These are phyloP conservation scores for Lasioglossum calceatum DNA, from an alignment of 2,888 invertebrate species.

Conservation along the genomic window DNA sequence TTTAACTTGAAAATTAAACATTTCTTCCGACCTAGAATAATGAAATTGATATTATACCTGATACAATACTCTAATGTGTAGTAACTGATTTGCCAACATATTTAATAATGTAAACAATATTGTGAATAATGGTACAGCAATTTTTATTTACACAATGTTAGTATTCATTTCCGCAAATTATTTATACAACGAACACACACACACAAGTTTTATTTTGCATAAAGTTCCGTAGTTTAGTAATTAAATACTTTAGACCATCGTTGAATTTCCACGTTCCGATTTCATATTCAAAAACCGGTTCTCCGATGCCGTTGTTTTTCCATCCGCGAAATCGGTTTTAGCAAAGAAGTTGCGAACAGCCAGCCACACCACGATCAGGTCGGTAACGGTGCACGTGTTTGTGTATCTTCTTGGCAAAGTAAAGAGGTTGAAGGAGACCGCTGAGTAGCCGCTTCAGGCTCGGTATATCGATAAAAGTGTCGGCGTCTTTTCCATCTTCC, in stretches of 20 bases:
- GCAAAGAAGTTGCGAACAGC: slow-evolving; percentile 51
- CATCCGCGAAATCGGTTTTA: slow-evolving; percentile 58
- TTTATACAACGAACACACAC: too few species aligned
- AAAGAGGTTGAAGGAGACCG: slow-evolving; percentile 59
- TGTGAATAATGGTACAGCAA: too few species aligned
- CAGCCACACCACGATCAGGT: neutral
- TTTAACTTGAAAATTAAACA: too few species aligned
- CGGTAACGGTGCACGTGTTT: slow-evolving; percentile 40
- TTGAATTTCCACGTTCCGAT: slow-evolving; percentile 23
- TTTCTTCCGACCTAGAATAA: too few species aligned
- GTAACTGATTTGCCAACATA: too few species aligned
- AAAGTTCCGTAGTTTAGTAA: neutral
- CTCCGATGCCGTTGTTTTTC: slow-evolving; percentile 21
- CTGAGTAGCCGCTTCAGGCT: slow-evolving; percentile 55
- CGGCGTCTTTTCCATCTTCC: slow-evolving; percentile 56
- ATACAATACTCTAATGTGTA: too few species aligned
- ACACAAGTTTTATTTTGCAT: neutral
- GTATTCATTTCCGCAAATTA: too few species aligned
- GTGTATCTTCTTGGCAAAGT: slow-evolving; percentile 64
- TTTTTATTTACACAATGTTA: too few species aligned
- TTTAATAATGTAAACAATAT: too few species aligned
- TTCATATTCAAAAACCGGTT: slow-evolving; percentile 43
- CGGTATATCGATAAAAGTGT: slow-evolving; percentile 72
- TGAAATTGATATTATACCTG: too few species aligned
- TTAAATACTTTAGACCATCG: neutral